These are phyloP conservation scores for Sebastes trivittatus DNA, from an alignment of 2,797 vertebrate species.

Conservation along the genomic window DNA sequence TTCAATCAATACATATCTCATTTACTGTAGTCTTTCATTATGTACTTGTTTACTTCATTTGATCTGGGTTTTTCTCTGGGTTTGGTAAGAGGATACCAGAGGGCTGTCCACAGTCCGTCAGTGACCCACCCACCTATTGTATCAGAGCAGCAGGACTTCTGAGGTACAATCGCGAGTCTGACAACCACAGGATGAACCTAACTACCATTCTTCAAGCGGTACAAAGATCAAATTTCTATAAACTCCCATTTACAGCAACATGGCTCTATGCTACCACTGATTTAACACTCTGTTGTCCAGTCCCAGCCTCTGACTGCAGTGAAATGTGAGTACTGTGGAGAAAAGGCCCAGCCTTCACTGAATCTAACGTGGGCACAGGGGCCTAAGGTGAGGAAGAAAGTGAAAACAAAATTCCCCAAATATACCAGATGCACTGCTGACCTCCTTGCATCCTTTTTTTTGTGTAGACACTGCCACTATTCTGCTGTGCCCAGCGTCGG, in stretches of 20 bases:
- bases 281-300: conserved; percentile 15
- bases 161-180: conserved; percentile 71
- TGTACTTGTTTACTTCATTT: background rate
- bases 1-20: background rate
- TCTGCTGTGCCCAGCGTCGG: conserved; percentile 67
- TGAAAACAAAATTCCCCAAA: background rate
- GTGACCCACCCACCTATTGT: conserved; percentile 19
- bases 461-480: conserved; percentile 33
- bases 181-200: conserved; percentile 17
- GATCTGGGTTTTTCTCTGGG: background rate
- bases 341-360: conserved; percentile 49
- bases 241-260: background rate
- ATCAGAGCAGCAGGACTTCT: conserved; percentile 68
- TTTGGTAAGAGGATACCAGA: conserved; percentile 38
- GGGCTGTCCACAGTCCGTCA: background rate
- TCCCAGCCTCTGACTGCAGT: conserved; percentile 9
- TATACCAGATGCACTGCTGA: background rate
- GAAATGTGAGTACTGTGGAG: conserved; percentile 74
- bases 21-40: background rate
- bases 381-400: conserved; percentile 47
- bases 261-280: background rate
- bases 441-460: background rate
- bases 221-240: background rate
- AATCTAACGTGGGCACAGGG: conserved; percentile 9
- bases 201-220: conserved; percentile 48